Percentiles rank a stretch among this genome's conserved stretches.
phyloP scores from a whole-genome alignment of 2,888 invertebrate species.

The Drosophila setosimentum region DNA sequence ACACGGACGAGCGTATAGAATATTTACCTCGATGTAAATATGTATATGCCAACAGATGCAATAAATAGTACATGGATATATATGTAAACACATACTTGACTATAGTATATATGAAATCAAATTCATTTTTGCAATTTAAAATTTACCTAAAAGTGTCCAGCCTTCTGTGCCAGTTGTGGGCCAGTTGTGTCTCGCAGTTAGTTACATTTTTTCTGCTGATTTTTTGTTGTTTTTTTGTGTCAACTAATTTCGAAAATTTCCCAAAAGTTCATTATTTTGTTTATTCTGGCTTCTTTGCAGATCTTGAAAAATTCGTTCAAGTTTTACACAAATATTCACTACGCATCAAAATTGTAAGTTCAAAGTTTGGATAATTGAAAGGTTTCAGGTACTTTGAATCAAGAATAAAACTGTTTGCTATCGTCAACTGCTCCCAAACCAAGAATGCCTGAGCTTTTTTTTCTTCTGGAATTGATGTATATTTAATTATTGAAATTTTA shows the following conservation, averaged over 20 bases:
- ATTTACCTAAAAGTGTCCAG: slow-evolving; percentile 12
- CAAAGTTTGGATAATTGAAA: not conserved
- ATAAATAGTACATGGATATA: not conserved
- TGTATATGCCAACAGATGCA: not conserved
- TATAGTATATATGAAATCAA: not conserved
- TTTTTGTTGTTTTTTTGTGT: not conserved
- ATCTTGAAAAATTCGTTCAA: not conserved
- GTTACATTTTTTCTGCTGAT: not conserved
- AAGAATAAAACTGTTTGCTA: not conserved
- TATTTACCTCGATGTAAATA: slow-evolving; percentile 24
- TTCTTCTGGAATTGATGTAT: not conserved
- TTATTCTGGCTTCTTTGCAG: not conserved
- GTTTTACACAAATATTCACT: not conserved
- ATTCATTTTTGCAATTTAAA: not conserved
- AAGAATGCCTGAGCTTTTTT: not conserved
- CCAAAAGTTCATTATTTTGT: not conserved
- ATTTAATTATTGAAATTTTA: not conserved
- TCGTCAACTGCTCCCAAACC: not conserved
- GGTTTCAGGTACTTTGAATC: not conserved
- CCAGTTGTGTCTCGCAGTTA: not conserved
- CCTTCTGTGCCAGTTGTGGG: not conserved
- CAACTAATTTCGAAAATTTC: no score
- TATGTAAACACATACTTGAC: not conserved
- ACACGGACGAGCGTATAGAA: slow-evolving; percentile 36
- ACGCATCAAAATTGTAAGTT: not conserved